Conservation (phyloP, 2,113 vertebrate species). For the Gila orcuttii region DNA sequence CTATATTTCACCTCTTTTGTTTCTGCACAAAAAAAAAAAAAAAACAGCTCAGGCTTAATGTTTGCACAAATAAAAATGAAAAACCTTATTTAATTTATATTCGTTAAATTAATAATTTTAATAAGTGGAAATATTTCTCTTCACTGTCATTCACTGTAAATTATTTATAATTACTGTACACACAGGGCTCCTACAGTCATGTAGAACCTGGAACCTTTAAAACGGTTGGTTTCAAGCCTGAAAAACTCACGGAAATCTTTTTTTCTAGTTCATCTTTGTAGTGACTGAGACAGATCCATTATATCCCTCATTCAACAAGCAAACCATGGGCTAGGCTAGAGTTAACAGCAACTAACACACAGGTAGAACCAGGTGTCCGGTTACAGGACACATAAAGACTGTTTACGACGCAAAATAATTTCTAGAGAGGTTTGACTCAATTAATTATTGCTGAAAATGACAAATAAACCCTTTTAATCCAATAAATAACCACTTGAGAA, state of each 20-base stretch:
- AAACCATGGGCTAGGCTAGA: too few species aligned
- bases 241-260: not conserved
- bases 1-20: not conserved
- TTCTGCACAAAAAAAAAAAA: not conserved
- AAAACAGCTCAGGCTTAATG: not conserved
- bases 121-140: not conserved
- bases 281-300: too few species aligned
- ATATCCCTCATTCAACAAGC: too few species aligned
- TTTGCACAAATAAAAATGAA: not conserved
- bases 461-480: too few species aligned
- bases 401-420: too few species aligned
- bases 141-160: not conserved
- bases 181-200: not conserved
- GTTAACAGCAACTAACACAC: too few species aligned
- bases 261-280: not conserved
- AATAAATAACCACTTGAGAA: too few species aligned
- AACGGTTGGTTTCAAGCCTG: not conserved
- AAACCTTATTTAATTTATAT: not conserved
- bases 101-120: not conserved
- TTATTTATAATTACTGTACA: not conserved
- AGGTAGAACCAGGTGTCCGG: too few species aligned
- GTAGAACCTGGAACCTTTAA: not conserved
- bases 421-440: too few species aligned
- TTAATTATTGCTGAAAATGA: too few species aligned
- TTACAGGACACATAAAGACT: too few species aligned